phyloP scores from a whole-genome alignment of 2,797 vertebrate genomes.

The Pipistrellus kuhlii region DNA sequence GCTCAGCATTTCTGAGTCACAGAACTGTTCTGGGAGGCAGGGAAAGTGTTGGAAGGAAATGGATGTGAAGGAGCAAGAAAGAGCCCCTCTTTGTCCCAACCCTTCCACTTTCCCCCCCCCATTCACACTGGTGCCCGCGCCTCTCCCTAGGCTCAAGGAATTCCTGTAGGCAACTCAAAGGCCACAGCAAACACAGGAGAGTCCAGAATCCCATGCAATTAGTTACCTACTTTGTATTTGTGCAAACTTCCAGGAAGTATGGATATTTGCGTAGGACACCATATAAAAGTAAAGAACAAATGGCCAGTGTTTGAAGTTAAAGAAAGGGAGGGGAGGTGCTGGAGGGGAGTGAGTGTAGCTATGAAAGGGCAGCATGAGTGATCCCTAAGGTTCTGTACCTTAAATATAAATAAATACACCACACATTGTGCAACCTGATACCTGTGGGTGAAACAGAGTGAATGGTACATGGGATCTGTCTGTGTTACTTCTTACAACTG shows the following conservation, averaged over 20 bases:
- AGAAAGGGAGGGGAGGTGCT: accelerated
- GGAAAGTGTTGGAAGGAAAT: background rate
- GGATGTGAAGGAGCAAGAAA: background rate
- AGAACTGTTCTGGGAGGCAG: background rate
- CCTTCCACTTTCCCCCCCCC: background rate
- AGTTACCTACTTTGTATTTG: background rate
- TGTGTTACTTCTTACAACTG: conserved; percentile 18
- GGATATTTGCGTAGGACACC: background rate
- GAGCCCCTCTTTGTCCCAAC: background rate
- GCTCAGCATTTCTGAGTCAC: background rate
- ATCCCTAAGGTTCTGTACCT: background rate
- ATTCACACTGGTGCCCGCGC: background rate
- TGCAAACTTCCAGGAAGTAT: background rate
- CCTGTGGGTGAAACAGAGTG: background rate
- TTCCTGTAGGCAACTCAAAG: background rate
- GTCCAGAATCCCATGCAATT: background rate
- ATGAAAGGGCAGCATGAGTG: background rate
- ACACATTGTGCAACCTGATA: background rate
- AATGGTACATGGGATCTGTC: background rate
- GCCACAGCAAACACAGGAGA: background rate
- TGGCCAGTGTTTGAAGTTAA: background rate
- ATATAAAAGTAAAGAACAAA: background rate
- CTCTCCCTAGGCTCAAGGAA: background rate
- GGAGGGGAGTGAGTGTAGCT: background rate
- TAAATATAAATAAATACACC: background rate